Percentiles rank a stretch among this genome's conserved stretches.
These are phyloP conservation scores for Drosophila trapezifrons DNA, from an alignment of 1,140 invertebrate species.

Conservation along the genomic window DNA sequence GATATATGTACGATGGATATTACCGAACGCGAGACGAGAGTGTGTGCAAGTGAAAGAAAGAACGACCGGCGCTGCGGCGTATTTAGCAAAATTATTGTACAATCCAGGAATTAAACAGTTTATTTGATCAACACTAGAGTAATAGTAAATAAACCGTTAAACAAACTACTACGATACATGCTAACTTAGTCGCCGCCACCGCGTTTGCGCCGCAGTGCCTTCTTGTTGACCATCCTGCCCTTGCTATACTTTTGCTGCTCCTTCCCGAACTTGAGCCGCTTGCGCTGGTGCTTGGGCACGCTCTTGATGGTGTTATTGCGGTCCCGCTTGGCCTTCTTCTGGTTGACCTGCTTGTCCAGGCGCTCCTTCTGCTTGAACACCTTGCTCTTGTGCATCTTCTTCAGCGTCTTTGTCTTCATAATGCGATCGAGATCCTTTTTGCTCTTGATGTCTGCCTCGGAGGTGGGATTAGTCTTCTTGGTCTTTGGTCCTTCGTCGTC, in stretches of 20 bases:
- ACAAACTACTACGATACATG: slow-evolving; percentile 39
- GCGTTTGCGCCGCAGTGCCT: slow-evolving; percentile 64
- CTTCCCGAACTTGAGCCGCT: slow-evolving; percentile 63
- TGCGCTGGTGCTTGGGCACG: slow-evolving; percentile 71
- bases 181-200: slow-evolving; percentile 53
- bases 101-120: slow-evolving; percentile 56
- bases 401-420: slow-evolving; percentile 88
- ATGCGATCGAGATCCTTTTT: slow-evolving; percentile 88
- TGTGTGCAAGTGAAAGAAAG: slow-evolving; percentile 35
- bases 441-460: slow-evolving; percentile 67
- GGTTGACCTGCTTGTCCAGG: slow-evolving; percentile 87
- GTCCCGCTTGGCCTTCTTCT: slow-evolving; percentile 85
- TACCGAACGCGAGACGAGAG: slow-evolving; percentile 34
- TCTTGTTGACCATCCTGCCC: slow-evolving; percentile 66
- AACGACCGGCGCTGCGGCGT: slow-evolving; percentile 46
- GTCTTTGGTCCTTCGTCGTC: slow-evolving; percentile 1
- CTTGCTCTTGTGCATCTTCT: slow-evolving; percentile 89
- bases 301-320: slow-evolving; percentile 74
- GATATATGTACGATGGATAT: slow-evolving; percentile 40
- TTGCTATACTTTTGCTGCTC: slow-evolving; percentile 64
- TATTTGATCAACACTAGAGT: slow-evolving; percentile 73
- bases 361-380: slow-evolving; percentile 89
- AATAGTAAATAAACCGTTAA: slow-evolving; percentile 77
- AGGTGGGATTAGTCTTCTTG: slow-evolving; percentile 3
- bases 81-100: slow-evolving; percentile 73